Conservation (phyloP, 2,113 vertebrate species). For the Xyrauchen texanus region DNA sequence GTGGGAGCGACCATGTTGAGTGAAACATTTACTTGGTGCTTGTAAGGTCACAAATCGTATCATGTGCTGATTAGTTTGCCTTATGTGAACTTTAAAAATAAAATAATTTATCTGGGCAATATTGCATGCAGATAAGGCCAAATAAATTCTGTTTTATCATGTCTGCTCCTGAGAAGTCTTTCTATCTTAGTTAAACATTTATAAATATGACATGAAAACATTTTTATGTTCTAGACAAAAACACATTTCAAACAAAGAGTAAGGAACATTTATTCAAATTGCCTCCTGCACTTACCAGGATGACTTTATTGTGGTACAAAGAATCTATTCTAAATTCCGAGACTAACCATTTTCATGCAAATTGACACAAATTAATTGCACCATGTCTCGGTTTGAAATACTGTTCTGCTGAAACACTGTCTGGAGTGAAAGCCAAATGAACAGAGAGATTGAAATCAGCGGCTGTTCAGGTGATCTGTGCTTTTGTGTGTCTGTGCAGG, state of each 20-base stretch:
- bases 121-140: background rate
- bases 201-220: too few species aligned
- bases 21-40: background rate
- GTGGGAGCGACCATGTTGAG: background rate
- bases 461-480: background rate
- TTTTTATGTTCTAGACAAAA: too few species aligned
- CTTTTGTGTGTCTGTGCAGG: background rate
- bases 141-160: background rate
- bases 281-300: too few species aligned
- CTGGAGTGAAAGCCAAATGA: background rate
- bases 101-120: background rate
- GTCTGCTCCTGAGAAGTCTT: background rate
- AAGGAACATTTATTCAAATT: too few species aligned
- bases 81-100: background rate
- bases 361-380: too few species aligned
- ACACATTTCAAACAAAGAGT: too few species aligned
- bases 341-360: too few species aligned
- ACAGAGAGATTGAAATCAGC: too few species aligned
- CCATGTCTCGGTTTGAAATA: too few species aligned
- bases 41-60: background rate
- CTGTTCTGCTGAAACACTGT: constrained; percentile 1
- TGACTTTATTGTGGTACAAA: too few species aligned
- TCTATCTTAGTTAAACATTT: background rate
- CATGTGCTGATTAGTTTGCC: background rate
- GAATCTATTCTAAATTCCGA: too few species aligned